Base-by-base conservation (phyloP, 2,797 vertebrate species). In the Bovichtus variegatus region DNA sequence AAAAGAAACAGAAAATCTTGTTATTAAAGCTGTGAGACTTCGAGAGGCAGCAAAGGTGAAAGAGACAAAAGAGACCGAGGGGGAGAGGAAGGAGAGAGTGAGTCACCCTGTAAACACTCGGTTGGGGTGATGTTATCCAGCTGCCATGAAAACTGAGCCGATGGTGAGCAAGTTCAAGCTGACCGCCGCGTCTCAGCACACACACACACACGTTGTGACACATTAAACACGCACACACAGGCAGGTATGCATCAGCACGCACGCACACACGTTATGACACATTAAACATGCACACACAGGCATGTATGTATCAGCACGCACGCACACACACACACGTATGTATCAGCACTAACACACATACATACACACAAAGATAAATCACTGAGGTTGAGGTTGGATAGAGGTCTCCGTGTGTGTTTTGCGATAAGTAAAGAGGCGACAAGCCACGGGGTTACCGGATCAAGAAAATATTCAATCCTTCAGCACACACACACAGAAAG, bases 21-120 rank as follows among this genome's bases (percentile, higher is more conserved):
- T 12, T 67, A 53, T 8, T 5, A 8, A 63, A 64, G 29, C 6
- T 29, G 57, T 29, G 16, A 72, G 60, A 70, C 23, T 70, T 46
- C 21, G 3, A 72, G 57, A 66, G 50, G 38, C 23, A 41, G 58
- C 80, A 40, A 64, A 70, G 62, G 66, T 29, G 49, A 78, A 64
- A 66, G 68, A 57, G 41, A 57, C n/a, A 66, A 61, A 29, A 63
- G 65, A 70, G 23, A 71, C 31, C 21, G 59, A 61, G 23, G 51
- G 41, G 69, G 47, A 27, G 71, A 67, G 61, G 59, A 76, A 80
- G 58, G 55, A 77, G 71, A 69, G 64, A 15, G 74, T 83, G 74
- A 89, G 74, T 90, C 87, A 90, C 76, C 69, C 83, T 81, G 69
- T 91, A 90, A 93, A 93, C 90, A 91, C 84, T 88, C 71, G 43